Conservation (phyloP, 92 coral and sea anemone species). For the Nematostella vectensis region DNA sequence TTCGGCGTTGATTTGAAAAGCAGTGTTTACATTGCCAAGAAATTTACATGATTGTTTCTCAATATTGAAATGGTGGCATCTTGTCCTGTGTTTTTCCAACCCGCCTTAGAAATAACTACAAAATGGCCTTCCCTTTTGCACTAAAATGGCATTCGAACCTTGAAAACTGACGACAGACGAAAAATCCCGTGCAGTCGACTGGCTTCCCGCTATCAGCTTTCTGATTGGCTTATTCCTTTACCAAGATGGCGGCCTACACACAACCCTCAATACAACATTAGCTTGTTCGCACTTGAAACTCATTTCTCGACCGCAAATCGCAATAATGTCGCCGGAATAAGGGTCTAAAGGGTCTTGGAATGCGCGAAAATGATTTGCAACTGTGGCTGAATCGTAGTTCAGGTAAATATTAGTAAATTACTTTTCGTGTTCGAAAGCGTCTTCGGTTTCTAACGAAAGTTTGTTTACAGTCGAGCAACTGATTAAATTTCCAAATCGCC, state of each 20-base stretch:
- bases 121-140: neutral
- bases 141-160: neutral
- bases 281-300: slow-evolving; percentile 4
- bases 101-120: neutral
- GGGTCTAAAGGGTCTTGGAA: slow-evolving; percentile 2
- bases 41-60: neutral
- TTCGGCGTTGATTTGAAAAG: neutral
- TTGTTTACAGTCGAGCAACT: too few species aligned
- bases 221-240: slow-evolving; percentile 35
- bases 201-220: slow-evolving; percentile 32
- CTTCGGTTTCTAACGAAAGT: too few species aligned
- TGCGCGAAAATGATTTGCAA: neutral
- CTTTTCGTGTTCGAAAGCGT: neutral
- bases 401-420: too few species aligned
- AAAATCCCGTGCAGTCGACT: slow-evolving; percentile 15
- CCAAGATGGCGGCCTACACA: slow-evolving; percentile 52
- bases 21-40: neutral
- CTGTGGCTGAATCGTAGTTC: neutral
- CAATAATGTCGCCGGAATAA: slow-evolving; percentile 8
- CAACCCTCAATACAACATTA: slow-evolving; percentile 7
- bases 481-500: too few species aligned
- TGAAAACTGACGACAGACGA: neutral
- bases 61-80: neutral
- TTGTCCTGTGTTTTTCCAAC: neutral
- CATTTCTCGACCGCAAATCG: slow-evolving; percentile 5